phyloP scores from a whole-genome alignment of 2,888 invertebrate genomes.

The Zootermopsis nevadensis region DNA sequence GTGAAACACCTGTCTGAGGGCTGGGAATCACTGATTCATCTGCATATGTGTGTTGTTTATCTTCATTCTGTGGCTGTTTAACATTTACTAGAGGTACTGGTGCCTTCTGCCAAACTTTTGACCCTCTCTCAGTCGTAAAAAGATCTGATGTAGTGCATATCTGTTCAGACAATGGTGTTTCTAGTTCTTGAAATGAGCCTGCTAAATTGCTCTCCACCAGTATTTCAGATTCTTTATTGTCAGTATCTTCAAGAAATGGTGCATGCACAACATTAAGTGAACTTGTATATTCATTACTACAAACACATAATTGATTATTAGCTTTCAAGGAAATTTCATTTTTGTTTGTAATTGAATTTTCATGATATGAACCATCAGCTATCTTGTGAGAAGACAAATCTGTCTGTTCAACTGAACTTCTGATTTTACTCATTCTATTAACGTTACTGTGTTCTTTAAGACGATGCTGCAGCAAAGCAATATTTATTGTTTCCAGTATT shows the following conservation, averaged over 20 bases:
- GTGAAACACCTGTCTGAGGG: constrained; percentile 24
- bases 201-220: background rate
- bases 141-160: background rate
- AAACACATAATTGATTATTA: background rate
- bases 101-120: background rate
- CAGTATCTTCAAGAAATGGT: background rate
- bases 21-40: no score
- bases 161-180: background rate
- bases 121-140: background rate
- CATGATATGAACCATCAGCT: no score
- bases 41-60: no score
- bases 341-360: no score
- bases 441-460: constrained; percentile 46
- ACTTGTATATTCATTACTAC: background rate
- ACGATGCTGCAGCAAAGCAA: constrained; percentile 60
- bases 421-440: no score
- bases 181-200: background rate
- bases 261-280: background rate
- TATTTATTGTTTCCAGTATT: constrained; percentile 62
- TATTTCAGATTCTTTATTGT: background rate
- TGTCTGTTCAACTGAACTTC: no score
- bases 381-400: no score
- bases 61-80: no score
- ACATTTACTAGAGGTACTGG: background rate
- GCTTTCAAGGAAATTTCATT: no score